phyloP scores from a whole-genome alignment of 2,888 invertebrate species.

The Drosophila merina region DNA sequence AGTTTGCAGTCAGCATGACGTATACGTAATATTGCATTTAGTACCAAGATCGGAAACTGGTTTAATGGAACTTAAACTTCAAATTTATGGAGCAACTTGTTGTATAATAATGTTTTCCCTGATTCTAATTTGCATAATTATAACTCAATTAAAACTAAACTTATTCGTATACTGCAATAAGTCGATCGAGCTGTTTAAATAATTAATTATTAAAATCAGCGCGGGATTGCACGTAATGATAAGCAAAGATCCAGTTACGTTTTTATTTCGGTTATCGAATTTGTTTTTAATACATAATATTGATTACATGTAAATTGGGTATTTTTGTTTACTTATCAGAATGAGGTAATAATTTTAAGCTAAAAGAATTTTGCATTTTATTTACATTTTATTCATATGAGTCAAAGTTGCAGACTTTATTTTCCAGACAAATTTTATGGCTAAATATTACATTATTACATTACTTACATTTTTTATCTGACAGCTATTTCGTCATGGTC shows the following conservation, averaged over 20 bases:
- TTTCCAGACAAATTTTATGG: not conserved
- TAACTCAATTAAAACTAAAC: constrained; percentile 13
- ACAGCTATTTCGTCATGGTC: constrained; percentile 92
- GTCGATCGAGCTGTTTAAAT: constrained; percentile 14
- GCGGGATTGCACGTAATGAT: not conserved
- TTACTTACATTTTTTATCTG: not conserved
- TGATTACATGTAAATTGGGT: not conserved
- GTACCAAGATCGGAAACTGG: constrained; percentile 43
- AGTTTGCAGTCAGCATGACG: constrained; percentile 31
- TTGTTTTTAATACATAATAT: not conserved
- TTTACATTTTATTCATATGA: not conserved
- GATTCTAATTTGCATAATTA: constrained; percentile 22
- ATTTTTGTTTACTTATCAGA: not conserved
- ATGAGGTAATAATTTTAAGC: not conserved
- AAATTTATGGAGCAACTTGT: constrained; percentile 20
- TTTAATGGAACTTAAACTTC: constrained; percentile 36
- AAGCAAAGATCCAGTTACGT: not conserved
- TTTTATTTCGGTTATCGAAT: not conserved
- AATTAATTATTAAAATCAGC: constrained; percentile 16
- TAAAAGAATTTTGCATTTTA: not conserved
- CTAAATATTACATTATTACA: too few relatives aligned
- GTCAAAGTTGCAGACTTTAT: not conserved
- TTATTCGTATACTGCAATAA: not conserved
- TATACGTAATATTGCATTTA: constrained; percentile 50
- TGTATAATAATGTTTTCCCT: constrained; percentile 18